Evolutionary conservation across 2,888 invertebrate species (phyloP), one percentile per base, ranked within the genome.

Genomic region (Iphiclides podalirius): DNA sequence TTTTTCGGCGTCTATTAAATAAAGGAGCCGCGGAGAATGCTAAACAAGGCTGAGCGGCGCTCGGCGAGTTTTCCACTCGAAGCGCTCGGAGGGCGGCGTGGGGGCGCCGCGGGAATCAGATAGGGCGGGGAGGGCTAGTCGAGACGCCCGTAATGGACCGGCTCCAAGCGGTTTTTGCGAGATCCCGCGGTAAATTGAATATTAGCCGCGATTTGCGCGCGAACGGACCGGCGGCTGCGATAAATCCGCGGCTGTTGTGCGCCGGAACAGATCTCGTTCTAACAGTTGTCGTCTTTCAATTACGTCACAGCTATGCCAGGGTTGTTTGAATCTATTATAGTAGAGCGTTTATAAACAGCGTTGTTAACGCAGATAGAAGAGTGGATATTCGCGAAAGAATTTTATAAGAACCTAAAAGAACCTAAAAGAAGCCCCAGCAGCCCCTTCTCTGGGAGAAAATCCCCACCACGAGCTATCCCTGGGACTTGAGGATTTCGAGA

Each of bases 21-120:
- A 87, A 87, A 86, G 85, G 86, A 83, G 80, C 81, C 79, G 86
- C 76, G 80, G 79, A 83, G 87, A 87, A 87, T 87, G 87, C 84
- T 85, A 87, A 88, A 84, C 84, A 87, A 88, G 85, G 85, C 82
- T 80, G n/a, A n/a, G 85, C 82, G 80, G 81, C 85, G 81, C 83
- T 82, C 84, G 79, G 74, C 71, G 86, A 84, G 85, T 85, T 86
- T 86, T 85, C 85, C 84, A 87, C 85, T 87, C 76, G 79, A 84
- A 82, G 79, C 77, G 81, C 83, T 9, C 28, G 28, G 28, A 6
- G 20, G 20, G 20, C 20, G 72, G 55, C 61, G 55, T 58, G 63
- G 75, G 77, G 79, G 82, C 68, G 80, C 72, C 77, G 84, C 79
- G 79, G 84, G 87, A n/a, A n/a, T 86, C 79, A 83, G 88, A 88